These are phyloP conservation scores for Eulemur mongoz DNA, from an alignment of 2,797 vertebrate genomes.

Conservation along the genomic window DNA sequence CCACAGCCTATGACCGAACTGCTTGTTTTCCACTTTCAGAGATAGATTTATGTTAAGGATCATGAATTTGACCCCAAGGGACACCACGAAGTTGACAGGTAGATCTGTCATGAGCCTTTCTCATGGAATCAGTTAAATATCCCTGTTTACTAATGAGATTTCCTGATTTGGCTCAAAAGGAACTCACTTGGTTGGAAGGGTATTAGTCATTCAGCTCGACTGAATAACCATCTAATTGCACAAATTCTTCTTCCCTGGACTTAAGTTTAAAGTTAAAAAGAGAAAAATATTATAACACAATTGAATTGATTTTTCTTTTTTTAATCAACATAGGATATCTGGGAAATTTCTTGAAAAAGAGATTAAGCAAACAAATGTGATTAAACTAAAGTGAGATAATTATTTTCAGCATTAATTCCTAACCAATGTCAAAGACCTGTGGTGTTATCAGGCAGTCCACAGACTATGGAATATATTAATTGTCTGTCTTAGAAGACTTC, in stretches of 20 bases:
- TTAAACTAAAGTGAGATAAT: slow-evolving; percentile 43
- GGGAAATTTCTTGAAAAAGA: neutral
- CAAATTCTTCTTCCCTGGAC: neutral
- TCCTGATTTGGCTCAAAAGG: neutral
- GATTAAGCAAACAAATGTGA: slow-evolving; percentile 30
- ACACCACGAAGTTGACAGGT: neutral
- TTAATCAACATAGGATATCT: neutral
- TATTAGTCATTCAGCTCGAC: neutral
- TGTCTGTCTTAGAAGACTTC: slow-evolving; percentile 19
- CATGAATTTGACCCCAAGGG: neutral
- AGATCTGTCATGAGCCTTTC: neutral
- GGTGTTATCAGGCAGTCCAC: neutral
- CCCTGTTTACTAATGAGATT: neutral
- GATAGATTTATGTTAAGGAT: neutral
- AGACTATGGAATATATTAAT: slow-evolving; percentile 47
- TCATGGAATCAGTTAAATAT: neutral
- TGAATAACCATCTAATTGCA: neutral
- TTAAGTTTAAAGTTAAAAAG: slow-evolving; percentile 27
- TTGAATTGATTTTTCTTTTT: neutral
- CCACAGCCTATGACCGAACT: neutral
- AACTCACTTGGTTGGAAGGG: neutral
- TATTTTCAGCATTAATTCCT: slow-evolving; percentile 46
- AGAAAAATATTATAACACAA: neutral
- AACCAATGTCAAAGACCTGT: slow-evolving; percentile 10
- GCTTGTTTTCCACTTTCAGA: neutral